Base-by-base conservation (phyloP, 2,113 vertebrate species). In the Channa maculata region DNA sequence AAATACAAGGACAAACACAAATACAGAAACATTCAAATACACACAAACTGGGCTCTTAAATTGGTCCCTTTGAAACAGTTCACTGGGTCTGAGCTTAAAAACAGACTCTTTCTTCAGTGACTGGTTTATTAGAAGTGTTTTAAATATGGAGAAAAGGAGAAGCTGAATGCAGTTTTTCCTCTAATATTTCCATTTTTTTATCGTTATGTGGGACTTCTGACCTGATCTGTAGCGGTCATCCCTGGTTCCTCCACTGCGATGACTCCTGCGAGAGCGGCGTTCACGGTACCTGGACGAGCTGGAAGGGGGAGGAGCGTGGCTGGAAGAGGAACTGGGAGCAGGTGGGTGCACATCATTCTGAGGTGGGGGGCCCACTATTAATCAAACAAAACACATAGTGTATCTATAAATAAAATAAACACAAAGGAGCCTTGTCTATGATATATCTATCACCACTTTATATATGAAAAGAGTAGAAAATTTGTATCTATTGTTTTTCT, bases 141-240 rank as follows among this genome's bases (percentile, higher is more conserved):
- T 13, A 45, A 36, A 62, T 41, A 8, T 65, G 41, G 51, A n/a
- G 75, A n/a, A 4, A 15, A 46, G 41, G 36, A 33, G 5, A 49
- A 10, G 14, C 38, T 59, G 67, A 46, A 50, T 12, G 15, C 13
- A 43, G 10, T 38, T 10, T 55, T 13, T 39, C 11, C 13, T 2
- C 6, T 53, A 46, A 48, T 37, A 48, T n/a, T 2, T 3, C 39
- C 6, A 6, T 2, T 1, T 51, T 9, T 58, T 39, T n/a, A 1
- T 24, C 24, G 24, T 24, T 24, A n/a, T 33, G 15, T 9, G 5
- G 8, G 14, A 34, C 15, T 51, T 44, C 49, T 93, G 75, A 99
- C 98, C 98, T 59, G 98, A 99, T 87, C 98, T 92, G 7, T 99
- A 99, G 13, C 98, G 96, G 34, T 99, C 98, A 94, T 99, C 98